phyloP scores from a whole-genome alignment of 2,888 invertebrate species.

The Cephalotes varians region DNA sequence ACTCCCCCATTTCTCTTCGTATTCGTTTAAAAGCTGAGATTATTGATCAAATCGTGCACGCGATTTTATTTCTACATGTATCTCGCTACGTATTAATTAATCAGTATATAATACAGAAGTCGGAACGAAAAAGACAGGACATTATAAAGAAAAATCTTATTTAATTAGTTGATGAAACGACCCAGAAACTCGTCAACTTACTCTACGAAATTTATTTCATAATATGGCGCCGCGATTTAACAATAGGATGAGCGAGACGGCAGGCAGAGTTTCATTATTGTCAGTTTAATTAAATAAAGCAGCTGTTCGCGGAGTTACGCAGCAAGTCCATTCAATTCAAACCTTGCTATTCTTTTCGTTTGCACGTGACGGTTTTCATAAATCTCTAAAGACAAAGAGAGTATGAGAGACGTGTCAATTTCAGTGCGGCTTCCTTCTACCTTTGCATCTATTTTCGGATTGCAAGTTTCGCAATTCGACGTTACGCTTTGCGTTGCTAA shows the following conservation, averaged over 20 bases:
- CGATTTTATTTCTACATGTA: constrained; percentile 9
- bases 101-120: not conserved
- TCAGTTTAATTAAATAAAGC: constrained; percentile 77
- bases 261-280: constrained; percentile 56
- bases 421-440: not conserved
- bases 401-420: constrained; percentile 28
- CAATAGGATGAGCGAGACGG: constrained; percentile 57
- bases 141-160: constrained; percentile 70
- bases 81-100: constrained; percentile 30
- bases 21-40: constrained; percentile 4
- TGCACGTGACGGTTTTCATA: constrained; percentile 47
- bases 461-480: constrained; percentile 19
- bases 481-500: constrained; percentile 35
- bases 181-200: constrained; percentile 66
- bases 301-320: constrained; percentile 61
- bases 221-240: constrained; percentile 67
- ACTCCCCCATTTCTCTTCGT: not conserved
- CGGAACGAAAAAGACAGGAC: constrained; percentile 13
- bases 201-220: constrained; percentile 71
- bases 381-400: constrained; percentile 33
- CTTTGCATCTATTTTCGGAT: constrained; percentile 29
- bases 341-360: constrained; percentile 37
- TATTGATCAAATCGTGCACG: constrained; percentile 13
- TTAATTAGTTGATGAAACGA: constrained; percentile 77
- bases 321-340: constrained; percentile 59